phyloP scores from a whole-genome alignment of 2,888 invertebrate species.

The Nomada hirtipes region DNA sequence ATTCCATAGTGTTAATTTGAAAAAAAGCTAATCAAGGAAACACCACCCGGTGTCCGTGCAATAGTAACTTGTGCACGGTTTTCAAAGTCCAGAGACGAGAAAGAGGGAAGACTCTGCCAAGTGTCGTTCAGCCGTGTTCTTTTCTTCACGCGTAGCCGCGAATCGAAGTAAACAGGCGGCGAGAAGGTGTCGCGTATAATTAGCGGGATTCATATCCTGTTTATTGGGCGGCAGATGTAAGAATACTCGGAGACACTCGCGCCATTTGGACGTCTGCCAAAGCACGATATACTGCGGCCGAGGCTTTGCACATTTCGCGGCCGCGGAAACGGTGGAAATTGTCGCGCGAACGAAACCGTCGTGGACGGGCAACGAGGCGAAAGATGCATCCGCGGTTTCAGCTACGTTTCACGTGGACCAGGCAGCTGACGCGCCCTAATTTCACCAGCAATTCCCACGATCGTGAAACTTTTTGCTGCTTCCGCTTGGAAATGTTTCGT shows the following conservation, averaged over 20 bases:
- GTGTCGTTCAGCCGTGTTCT: neutral
- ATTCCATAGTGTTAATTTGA: too few species aligned
- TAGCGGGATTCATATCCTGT: slow-evolving; percentile 55
- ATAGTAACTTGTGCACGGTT: neutral
- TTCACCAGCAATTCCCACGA: slow-evolving; percentile 19
- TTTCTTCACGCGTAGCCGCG: neutral
- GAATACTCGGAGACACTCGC: slow-evolving; percentile 49
- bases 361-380: slow-evolving; percentile 32
- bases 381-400: slow-evolving; percentile 48
- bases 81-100: neutral
- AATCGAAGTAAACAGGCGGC: slow-evolving; percentile 22
- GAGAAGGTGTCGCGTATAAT: slow-evolving; percentile 50
- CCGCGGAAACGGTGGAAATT: slow-evolving; percentile 36
- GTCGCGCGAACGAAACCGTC: slow-evolving; percentile 50
- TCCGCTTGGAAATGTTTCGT: neutral
- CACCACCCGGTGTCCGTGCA: too few species aligned
- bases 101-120: slow-evolving; percentile 2
- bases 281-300: slow-evolving; percentile 11
- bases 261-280: slow-evolving; percentile 59
- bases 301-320: neutral
- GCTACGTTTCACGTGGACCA: slow-evolving; percentile 11
- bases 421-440: slow-evolving; percentile 46
- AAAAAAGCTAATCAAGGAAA: too few species aligned
- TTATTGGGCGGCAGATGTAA: slow-evolving; percentile 63
- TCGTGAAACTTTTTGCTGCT: slow-evolving; percentile 10